Base-by-base conservation (phyloP, 2,888 invertebrate genomes). In the Morinoia aosen region DNA sequence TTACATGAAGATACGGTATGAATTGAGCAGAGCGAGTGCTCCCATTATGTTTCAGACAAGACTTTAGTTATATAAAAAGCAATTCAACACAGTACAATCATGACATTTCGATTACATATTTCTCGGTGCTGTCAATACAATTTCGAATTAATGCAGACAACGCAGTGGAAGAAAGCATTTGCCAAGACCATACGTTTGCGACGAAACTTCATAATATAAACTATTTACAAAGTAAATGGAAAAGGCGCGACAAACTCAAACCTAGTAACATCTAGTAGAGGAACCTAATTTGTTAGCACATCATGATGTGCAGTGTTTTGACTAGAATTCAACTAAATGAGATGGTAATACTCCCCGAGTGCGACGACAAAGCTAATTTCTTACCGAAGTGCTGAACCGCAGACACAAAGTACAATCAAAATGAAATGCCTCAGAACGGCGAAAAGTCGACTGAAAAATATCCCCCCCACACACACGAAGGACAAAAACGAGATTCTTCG, bases 1-100 rank as follows among this genome's bases (percentile, higher is more conserved):
- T 19, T 40, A 40, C 33, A 90, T 39, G 39, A 33, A 39, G 90
- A 88, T 90, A 90, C 90, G 40, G 11, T 40, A 40, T 90, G 19
- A 14, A 90, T 90, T 90, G 90, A 90, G 90, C 90, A 90, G 90
- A 90, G 40, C 40, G 39, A 90, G 90, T 48, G 90, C 90, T 48
- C 90, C 11, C 90, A 48, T 90, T 39, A 10, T 33, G 76, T 33
- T 76, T 76, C 3, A 25, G 25, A 76, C 33, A 76, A 25, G 25
- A 76, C 33, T 14, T 76, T 76, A 19, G 25, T 14, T 48, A 76
- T 76, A 33, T 76, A 76, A 76, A 76, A 12, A 10, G 10, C 10
- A 33, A 33, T 33, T 76, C 0, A 8, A 76, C 33, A 76, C 25
- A 33, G 10, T 33, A 76, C 76, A 76, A 33, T 76, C 76, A 76